Evolutionary conservation across 53 echinoderm and acorn worm genomes (phyloP).

Genomic region (Glandiceps talaboti): DNA sequence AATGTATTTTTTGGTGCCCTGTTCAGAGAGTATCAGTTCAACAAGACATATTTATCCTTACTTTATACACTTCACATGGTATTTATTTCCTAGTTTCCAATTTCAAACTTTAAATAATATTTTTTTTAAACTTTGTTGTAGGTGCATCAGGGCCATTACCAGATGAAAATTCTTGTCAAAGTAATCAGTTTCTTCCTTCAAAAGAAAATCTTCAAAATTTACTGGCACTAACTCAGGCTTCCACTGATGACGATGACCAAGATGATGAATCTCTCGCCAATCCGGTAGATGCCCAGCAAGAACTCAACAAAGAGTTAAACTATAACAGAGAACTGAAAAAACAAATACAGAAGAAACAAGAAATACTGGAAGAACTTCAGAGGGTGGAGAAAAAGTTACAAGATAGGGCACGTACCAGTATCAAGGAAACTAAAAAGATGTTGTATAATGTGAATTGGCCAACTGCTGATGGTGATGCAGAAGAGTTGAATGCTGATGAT

Average conservation of each 20-base stretch:
- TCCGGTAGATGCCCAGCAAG: neutral
- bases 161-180: neutral
- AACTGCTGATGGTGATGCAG: neutral
- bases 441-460: neutral
- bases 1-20: too few species aligned
- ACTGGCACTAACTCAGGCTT: neutral
- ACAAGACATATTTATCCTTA: too few species aligned
- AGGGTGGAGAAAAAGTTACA: slow-evolving; percentile 81
- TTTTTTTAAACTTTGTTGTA: too few species aligned
- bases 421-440: neutral
- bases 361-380: slow-evolving; percentile 85
- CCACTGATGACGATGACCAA: neutral
- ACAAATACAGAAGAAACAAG: slow-evolving; percentile 97
- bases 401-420: slow-evolving; percentile 15
- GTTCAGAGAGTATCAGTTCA: too few species aligned
- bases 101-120: too few species aligned
- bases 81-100: too few species aligned
- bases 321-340: slow-evolving; percentile 29
- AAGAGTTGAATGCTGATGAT: neutral
- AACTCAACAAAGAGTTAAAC: neutral
- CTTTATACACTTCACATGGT: too few species aligned
- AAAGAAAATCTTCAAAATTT: neutral
- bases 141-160: neutral
- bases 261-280: too few species aligned
- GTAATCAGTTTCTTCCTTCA: neutral